Conservation (phyloP, 2,797 vertebrate genomes). For the Garrulus glandarius region DNA sequence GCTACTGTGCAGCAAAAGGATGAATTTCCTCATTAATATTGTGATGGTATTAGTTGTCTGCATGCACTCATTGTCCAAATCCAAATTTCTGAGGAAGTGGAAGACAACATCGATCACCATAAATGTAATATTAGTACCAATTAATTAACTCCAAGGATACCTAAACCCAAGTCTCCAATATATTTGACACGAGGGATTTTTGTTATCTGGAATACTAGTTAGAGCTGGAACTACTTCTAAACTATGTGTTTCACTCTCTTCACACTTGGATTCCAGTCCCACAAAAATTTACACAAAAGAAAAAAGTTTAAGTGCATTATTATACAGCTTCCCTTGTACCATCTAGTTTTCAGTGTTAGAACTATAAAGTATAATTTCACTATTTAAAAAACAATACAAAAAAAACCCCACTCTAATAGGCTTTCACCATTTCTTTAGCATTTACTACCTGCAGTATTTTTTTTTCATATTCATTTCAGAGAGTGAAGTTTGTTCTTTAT, state of each 20-base stretch:
- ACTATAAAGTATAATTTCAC: not conserved
- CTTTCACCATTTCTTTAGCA: not conserved
- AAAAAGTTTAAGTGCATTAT: not conserved
- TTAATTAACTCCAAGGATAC: not conserved
- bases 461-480: not conserved
- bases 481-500: not conserved
- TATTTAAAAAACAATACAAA: not conserved
- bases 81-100: not conserved
- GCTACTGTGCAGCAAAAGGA: not conserved
- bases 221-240: not conserved
- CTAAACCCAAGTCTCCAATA: not conserved
- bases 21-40: not conserved
- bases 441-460: not conserved
- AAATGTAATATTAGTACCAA: not conserved
- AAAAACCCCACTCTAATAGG: fast-evolving
- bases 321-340: not conserved
- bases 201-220: not conserved
- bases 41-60: not conserved
- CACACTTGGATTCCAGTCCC: not conserved
- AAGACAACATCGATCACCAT: not conserved
- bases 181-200: fast-evolving
- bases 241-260: not conserved
- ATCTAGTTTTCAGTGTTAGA: not conserved
- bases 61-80: not conserved
- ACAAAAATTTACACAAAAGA: not conserved